A percentile compares a stretch with the other conserved stretches of the same genome.
phyloP scores from a whole-genome alignment of 1,140 invertebrate genomes.

The Elysia chlorotica region DNA sequence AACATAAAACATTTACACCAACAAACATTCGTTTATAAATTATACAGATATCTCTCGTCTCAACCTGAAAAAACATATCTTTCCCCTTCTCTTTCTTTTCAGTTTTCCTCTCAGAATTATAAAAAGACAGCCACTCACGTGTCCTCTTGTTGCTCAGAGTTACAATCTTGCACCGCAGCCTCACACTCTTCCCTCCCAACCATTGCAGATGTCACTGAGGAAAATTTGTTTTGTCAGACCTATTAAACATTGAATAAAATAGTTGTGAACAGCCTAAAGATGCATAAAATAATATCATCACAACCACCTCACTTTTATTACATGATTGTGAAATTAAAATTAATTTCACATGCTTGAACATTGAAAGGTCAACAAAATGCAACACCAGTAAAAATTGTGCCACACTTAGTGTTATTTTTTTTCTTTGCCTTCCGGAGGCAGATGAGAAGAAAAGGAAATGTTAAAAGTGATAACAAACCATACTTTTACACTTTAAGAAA shows the following conservation, averaged over 20 bases:
- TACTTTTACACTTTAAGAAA: too few species aligned
- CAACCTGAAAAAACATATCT: too few species aligned
- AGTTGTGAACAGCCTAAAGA: background rate
- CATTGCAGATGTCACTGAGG: conserved; percentile 64
- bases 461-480: too few species aligned
- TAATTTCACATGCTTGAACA: background rate
- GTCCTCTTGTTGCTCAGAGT: conserved; percentile 73
- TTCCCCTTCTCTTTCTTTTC: too few species aligned
- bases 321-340: background rate
- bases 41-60: too few species aligned
- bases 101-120: too few species aligned
- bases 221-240: background rate
- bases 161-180: conserved; percentile 73
- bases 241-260: background rate
- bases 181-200: conserved; percentile 76
- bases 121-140: conserved; percentile 64
- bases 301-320: background rate
- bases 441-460: too few species aligned
- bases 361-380: background rate
- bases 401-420: background rate
- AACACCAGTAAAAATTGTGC: background rate
- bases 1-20: too few species aligned
- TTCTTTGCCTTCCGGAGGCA: background rate
- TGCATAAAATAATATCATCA: background rate
- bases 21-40: too few species aligned